A percentile compares a stretch with the other conserved stretches of the same genome.
phyloP scores from a whole-genome alignment of 2,888 invertebrate genomes.

The Synergus gifuensis region DNA sequence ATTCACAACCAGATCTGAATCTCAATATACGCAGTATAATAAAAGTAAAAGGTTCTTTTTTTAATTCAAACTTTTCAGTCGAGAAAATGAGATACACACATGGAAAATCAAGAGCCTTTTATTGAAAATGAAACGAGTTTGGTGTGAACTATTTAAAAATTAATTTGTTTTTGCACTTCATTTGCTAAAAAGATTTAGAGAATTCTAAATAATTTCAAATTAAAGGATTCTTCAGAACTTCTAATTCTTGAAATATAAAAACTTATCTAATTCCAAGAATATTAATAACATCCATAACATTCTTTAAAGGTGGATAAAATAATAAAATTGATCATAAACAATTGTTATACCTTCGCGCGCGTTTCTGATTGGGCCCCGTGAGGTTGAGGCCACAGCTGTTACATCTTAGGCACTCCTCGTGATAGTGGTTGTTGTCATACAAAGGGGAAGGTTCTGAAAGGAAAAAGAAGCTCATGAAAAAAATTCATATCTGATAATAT shows the following conservation, averaged over 20 bases:
- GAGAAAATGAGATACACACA: background rate
- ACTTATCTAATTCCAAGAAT: too few species aligned
- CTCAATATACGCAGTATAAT: background rate
- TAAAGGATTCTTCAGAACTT: too few species aligned
- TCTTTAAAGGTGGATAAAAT: too few species aligned
- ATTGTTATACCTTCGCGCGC: conserved; percentile 73
- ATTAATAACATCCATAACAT: too few species aligned
- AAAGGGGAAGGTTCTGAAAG: conserved; percentile 90
- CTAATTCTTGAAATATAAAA: too few species aligned
- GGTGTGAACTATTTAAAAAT: background rate
- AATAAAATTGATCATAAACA: background rate
- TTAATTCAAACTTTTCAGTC: background rate
- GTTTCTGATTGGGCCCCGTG: conserved; percentile 90
- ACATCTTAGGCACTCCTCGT: conserved; percentile 98
- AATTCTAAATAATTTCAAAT: too few species aligned
- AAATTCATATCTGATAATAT: background rate
- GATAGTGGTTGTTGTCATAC: conserved; percentile 97
- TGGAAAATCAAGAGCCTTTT: background rate
- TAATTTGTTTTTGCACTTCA: too few species aligned
- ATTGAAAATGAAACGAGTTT: background rate
- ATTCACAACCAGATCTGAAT: background rate
- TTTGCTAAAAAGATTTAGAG: too few species aligned
- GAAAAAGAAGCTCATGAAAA: background rate
- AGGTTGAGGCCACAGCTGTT: conserved; percentile 96
- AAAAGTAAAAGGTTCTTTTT: background rate